Percentiles rank a stretch among this genome's conserved stretches.
Conservation (phyloP, 2,113 vertebrate genomes). For the Myotis lucifugus region DNA sequence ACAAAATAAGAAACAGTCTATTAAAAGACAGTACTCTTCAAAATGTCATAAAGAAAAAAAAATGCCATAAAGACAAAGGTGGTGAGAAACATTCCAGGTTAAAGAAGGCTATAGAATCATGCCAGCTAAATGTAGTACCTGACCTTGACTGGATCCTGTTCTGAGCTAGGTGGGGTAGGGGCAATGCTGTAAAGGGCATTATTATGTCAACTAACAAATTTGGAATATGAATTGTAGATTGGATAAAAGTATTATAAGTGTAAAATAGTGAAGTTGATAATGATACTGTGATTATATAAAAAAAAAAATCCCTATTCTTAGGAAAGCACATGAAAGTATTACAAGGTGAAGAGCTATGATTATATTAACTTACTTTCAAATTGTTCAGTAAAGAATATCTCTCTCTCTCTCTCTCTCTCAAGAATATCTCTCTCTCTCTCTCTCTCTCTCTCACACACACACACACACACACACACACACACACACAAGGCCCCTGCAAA, state of each 20-base stretch:
- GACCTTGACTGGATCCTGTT: not conserved
- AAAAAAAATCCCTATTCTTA: conserved; percentile 51
- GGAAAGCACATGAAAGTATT: conserved; percentile 24
- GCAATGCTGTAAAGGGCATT: not conserved
- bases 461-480: not conserved
- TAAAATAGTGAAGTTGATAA: conserved; percentile 38
- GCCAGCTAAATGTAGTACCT: not conserved
- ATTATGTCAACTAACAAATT: not conserved
- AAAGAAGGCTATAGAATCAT: conserved; percentile 5
- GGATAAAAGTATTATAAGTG: not conserved
- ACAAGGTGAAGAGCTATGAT: not conserved
- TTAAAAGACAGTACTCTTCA: conserved; percentile 16
- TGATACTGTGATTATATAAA: not conserved
- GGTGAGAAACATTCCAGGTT: not conserved
- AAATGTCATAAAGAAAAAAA: conserved; percentile 57
- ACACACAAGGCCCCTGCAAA: not conserved
- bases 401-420: not conserved
- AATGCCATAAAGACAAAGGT: conserved; percentile 39
- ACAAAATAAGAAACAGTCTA: conserved; percentile 21
- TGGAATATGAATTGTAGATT: not conserved
- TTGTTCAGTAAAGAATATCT: not conserved
- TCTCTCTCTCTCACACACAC: accelerated
- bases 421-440: too few relatives aligned
- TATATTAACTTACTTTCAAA: conserved; percentile 16
- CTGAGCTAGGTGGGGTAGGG: not conserved